Base-by-base conservation (phyloP, 2,888 invertebrate genomes). In the Meteorus colon region DNA sequence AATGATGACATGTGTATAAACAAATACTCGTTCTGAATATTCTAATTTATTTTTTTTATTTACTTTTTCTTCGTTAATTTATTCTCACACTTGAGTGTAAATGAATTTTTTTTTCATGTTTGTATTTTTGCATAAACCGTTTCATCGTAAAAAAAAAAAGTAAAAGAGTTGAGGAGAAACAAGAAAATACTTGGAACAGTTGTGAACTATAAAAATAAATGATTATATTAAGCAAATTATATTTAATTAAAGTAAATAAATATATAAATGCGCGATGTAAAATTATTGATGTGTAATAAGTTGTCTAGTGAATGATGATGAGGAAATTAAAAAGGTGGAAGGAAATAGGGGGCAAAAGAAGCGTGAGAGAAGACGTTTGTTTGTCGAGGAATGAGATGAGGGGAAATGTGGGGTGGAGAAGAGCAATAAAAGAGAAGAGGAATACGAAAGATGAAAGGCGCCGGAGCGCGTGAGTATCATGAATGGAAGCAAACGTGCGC, bases 381-480 rank as follows among this genome's bases (percentile, higher is more conserved):
- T 24, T 37, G 48, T 29, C 14, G 19, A 55, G 65, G 71, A 41
- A 41, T 31, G 62, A 67, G 34, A 62, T 29, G 59, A 74, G 76
- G 73, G 63, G 72, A 55, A 72, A 24, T 34, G 24, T 24, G 24
- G 24, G 65, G 73, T 75, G 55, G 69, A 16, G 51, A 34, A 34
- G n/a, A 34, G 4, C 4, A 34, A 34, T 4, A 34, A 34, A 34
- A 29, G 41, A 41, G 41, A 41, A 41, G 41, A 12, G 41, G 12
- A 31, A 62, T 29, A 59, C 29, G 59, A 71, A 69, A 71, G 72
- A 62, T 78, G 78, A 81, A 79, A 78, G 82, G 81, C 81, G 81
- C 79, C 80, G 78, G 78, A 78, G 77, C 77, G 75, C 76, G 76
- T 63, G 77, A 77, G 79, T 81, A 83, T 82, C 84, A 83, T 84